Evolutionary conservation across 2,888 invertebrate species (phyloP).

Genomic region (Chaitophorus viminalis): DNA sequence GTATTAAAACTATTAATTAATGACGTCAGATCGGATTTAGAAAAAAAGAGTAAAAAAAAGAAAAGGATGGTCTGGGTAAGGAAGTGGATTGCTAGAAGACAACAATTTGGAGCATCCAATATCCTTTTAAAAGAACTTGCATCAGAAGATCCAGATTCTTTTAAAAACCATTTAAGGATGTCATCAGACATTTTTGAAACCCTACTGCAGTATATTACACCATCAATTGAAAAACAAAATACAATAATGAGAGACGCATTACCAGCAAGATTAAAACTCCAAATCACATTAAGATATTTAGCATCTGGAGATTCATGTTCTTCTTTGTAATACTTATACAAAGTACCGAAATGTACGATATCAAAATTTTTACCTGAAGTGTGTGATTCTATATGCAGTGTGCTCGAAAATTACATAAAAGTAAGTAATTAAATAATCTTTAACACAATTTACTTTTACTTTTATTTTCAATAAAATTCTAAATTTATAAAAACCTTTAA

Average conservation of each 20-base stretch:
- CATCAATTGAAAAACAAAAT: conserved; percentile 61
- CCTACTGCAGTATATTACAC: conserved; percentile 56
- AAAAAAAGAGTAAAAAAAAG: conserved; percentile 24
- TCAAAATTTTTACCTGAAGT: conserved; percentile 18
- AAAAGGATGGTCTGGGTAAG: conserved; percentile 31
- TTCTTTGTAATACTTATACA: conserved; percentile 46
- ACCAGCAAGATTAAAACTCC: conserved; percentile 57
- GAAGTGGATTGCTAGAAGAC: conserved; percentile 31
- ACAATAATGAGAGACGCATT: conserved; percentile 61
- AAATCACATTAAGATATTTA: conserved; percentile 61
- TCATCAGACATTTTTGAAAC: conserved; percentile 53
- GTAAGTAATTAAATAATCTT: conserved; percentile 24
- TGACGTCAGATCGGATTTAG: conserved; percentile 9
- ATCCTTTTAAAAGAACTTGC: conserved; percentile 63
- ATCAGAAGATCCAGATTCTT: conserved; percentile 62
- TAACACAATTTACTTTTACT: conserved; percentile 25
- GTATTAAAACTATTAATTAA: conserved; percentile 41
- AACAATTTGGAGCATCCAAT: conserved; percentile 48
- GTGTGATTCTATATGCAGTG: conserved; percentile 23
- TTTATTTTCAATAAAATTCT: conserved; percentile 28
- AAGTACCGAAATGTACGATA: conserved; percentile 34
- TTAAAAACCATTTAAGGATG: conserved; percentile 61
- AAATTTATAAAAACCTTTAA: conserved; percentile 31
- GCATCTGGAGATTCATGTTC: conserved; percentile 61
- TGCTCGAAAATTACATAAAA: conserved; percentile 24